Conservation (phyloP, 2,113 vertebrate species). For the Heliornis fulica region DNA sequence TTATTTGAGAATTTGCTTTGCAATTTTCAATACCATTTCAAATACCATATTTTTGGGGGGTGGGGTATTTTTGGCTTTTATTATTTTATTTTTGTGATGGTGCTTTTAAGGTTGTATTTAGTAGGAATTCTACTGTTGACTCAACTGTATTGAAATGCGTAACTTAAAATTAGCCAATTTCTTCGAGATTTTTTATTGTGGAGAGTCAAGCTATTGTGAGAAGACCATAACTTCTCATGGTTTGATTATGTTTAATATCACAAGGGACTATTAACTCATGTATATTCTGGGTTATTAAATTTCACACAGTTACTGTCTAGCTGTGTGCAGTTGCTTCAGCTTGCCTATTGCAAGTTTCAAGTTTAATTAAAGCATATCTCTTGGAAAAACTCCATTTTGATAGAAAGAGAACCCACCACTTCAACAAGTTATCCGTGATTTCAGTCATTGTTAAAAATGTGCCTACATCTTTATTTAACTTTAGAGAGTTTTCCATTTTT, state of each 20-base stretch:
- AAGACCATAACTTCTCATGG: neutral
- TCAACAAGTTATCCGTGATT: neutral
- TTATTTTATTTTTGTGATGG: fast-evolving
- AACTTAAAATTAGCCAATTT: neutral
- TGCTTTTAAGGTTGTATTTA: neutral
- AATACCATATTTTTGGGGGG: neutral
- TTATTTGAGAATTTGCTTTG: neutral
- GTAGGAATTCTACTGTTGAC: neutral
- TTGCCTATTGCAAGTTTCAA: neutral
- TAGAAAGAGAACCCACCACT: neutral
- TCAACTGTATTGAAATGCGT: neutral
- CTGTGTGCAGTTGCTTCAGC: neutral
- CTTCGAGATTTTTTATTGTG: neutral
- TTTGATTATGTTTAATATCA: neutral
- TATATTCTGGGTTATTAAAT: neutral
- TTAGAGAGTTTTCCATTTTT: neutral
- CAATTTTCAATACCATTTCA: neutral
- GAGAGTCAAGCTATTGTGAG: neutral
- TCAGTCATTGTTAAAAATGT: neutral
- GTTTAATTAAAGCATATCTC: neutral
- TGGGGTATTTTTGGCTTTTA: neutral
- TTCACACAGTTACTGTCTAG: neutral
- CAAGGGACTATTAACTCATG: neutral
- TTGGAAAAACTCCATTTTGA: neutral
- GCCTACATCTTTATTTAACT: neutral